phyloP scores from a whole-genome alignment of 2,888 invertebrate species.

The Brenthis ino region DNA sequence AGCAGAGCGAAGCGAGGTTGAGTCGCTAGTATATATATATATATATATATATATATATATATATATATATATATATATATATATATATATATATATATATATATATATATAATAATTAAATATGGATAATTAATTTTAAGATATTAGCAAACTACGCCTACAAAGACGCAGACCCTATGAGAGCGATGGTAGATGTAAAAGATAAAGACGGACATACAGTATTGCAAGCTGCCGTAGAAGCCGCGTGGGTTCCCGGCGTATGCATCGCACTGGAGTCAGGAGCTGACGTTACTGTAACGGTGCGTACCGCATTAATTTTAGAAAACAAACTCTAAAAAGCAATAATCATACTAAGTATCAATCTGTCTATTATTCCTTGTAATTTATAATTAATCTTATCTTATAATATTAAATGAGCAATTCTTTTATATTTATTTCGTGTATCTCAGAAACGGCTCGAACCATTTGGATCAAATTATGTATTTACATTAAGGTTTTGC shows the following conservation, averaged over 20 bases:
- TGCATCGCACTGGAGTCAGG: constrained; percentile 78
- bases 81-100: too few species aligned
- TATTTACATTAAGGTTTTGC: too few species aligned
- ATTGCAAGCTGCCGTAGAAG: constrained; percentile 75
- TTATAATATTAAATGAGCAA: too few species aligned
- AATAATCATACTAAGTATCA: background rate
- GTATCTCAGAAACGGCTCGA: too few species aligned
- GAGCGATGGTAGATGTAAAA: constrained; percentile 70
- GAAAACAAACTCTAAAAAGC: background rate
- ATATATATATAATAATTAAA: background rate
- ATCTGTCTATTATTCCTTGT: background rate
- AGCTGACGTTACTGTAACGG: constrained; percentile 75
- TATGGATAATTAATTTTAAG: constrained; percentile 44
- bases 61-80: too few species aligned
- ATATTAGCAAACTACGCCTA: constrained; percentile 65
- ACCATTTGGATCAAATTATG: too few species aligned
- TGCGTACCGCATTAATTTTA: constrained; percentile 33
- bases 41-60: too few species aligned
- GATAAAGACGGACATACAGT: constrained; percentile 78
- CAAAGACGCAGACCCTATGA: constrained; percentile 61
- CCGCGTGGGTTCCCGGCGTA: constrained; percentile 78
- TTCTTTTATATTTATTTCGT: too few species aligned
- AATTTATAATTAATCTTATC: too few species aligned
- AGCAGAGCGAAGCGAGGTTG: too few species aligned
- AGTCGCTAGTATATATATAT: background rate